phyloP scores from a whole-genome alignment of 1,140 invertebrate species.

The Drosophila eugracilis region DNA sequence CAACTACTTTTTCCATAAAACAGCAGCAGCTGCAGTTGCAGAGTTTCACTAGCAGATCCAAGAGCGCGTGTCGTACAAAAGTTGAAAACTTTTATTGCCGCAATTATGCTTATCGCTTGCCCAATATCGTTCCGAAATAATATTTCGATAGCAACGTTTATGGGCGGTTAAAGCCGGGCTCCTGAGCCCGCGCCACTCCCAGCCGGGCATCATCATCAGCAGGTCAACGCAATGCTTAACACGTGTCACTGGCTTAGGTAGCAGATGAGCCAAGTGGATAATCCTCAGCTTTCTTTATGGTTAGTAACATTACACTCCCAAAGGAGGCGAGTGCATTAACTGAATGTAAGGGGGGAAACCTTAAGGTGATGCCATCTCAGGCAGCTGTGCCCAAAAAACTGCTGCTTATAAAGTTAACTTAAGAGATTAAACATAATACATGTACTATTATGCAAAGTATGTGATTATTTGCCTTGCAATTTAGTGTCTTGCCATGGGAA shows the following conservation, averaged over 20 bases:
- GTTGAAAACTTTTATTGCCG: constrained; percentile 82
- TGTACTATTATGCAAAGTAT: no score
- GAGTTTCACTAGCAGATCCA: constrained; percentile 18
- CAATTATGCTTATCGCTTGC: constrained; percentile 83
- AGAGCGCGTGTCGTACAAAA: constrained; percentile 68
- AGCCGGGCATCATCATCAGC: constrained; percentile 14
- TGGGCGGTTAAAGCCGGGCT: constrained; percentile 34
- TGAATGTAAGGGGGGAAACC: neutral
- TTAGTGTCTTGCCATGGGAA: no score
- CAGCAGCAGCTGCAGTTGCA: constrained; percentile 33
- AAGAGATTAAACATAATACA: no score
- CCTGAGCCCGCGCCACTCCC: no score
- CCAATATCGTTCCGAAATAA: constrained; percentile 81
- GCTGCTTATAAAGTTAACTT: no score
- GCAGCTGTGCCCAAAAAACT: constrained; percentile 11
- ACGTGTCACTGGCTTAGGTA: constrained; percentile 56
- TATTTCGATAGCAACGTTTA: constrained; percentile 73
- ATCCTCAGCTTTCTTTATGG: constrained; percentile 29
- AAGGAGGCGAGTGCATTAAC: constrained; percentile 8
- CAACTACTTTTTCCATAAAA: constrained; percentile 14
- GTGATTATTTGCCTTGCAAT: no score
- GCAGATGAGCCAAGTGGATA: constrained; percentile 26
- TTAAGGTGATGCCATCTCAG: neutral
- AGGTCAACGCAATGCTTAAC: constrained; percentile 50
- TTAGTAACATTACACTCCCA: constrained; percentile 5